Evolutionary conservation across 2,113 vertebrate species (phyloP).

Genomic region (Pterocles burchelli): DNA sequence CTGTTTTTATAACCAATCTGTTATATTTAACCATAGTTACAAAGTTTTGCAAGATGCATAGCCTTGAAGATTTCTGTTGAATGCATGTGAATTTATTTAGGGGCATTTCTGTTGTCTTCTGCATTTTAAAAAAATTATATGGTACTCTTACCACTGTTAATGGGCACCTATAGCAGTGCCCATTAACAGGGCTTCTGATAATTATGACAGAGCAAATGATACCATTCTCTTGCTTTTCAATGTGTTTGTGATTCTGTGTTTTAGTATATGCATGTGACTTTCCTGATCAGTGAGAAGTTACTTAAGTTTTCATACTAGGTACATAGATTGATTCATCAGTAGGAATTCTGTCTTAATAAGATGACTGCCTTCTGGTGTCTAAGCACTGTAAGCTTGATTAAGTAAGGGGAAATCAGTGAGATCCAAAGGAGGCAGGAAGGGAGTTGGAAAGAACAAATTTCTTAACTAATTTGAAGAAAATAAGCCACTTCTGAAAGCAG

Average conservation of each 20-base stretch:
- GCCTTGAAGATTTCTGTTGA: background rate
- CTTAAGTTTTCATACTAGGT: background rate
- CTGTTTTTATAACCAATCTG: background rate
- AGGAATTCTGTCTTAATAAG: background rate
- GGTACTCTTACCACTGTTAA: too few relatives aligned
- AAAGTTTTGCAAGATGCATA: background rate
- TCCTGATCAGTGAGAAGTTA: background rate
- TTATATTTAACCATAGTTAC: background rate
- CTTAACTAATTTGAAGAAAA: background rate
- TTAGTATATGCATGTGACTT: background rate
- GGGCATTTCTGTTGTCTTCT: background rate
- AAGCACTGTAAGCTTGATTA: background rate
- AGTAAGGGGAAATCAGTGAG: background rate
- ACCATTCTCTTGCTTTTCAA: background rate
- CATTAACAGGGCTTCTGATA: background rate
- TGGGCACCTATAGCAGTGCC: background rate
- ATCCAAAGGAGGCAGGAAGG: background rate
- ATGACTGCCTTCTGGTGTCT: background rate
- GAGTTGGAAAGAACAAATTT: background rate
- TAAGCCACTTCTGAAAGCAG: background rate
- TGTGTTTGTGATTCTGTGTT: background rate
- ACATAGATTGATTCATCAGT: background rate
- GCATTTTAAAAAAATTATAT: background rate
- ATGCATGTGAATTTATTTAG: background rate
- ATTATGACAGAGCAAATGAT: background rate